Evolutionary conservation across 2,888 invertebrate genomes (phyloP), one percentile per base, ranked within the genome.

Genomic region (Azorinus chamasolen): DNA sequence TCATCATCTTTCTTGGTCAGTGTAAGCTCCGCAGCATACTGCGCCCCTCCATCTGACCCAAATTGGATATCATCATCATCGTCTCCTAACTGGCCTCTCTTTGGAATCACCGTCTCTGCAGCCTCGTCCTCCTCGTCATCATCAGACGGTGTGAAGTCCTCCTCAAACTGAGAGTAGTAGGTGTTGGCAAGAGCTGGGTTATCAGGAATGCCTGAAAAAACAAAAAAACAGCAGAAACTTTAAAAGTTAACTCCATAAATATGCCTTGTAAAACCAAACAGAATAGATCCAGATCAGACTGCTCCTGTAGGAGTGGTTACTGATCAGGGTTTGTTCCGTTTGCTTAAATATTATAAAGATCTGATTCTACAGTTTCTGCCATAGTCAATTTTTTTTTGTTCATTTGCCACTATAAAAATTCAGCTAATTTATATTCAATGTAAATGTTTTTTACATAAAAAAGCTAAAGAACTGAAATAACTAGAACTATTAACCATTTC

Each of bases 131-230:
- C 81, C 22, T 72, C 76, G 0, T 75, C 78, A n/a, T 76, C 77
- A 41, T 83, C 83, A 10, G 77, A 79, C 18, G 72, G 71, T 8
- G 84, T 86, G 76, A 90, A 90, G 51, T 91, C 91, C 10, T 91
- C 91, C 1, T 89, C 83, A 83, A 88, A 93, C 82, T 92, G 92
- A n/a, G 89, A 89, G 81, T 93, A 93, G 73, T 90, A 93, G 0
- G 92, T 91, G 53, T 93, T 89, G 3, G 93, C 93, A 37, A 92
- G 75, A 16, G 91, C 89, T 37, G 91, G 87, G 41, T 87, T 87
- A 24, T 90, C 91, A 14, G 93, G 93, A 37, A 93, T 90, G 59
- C 92, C 93, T 92, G 63, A 3, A 69, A 64, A 18, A 22, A 20
- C 27, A n/a, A 27, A 48, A 18, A 27, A 20, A 12, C 41, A 41